Conservation (phyloP, 2,888 invertebrate species). For the Rhogogaster chlorosoma region DNA sequence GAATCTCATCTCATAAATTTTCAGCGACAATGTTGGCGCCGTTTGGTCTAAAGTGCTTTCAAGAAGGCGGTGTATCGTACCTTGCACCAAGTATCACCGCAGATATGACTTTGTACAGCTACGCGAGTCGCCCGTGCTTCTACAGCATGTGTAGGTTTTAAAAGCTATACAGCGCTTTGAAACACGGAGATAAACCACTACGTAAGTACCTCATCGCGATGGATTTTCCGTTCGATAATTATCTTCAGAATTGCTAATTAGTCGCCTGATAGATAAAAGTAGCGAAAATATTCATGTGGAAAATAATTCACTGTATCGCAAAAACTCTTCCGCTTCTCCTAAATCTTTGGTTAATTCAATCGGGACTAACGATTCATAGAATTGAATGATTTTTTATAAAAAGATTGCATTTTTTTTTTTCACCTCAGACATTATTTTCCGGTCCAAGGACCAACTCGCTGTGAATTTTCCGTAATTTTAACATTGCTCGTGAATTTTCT, state of each 20-base stretch:
- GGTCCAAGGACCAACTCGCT: background rate
- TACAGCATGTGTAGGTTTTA: background rate
- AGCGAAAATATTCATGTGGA: background rate
- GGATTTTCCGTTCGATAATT: background rate
- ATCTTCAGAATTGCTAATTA: background rate
- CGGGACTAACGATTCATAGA: background rate
- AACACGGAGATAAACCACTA: background rate
- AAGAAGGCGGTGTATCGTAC: slow-evolving; percentile 16
- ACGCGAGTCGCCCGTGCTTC: background rate
- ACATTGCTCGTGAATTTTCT: background rate
- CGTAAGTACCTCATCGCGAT: background rate
- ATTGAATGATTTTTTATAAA: background rate
- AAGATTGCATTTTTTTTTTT: background rate
- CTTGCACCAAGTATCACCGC: slow-evolving; percentile 3
- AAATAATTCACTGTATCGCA: background rate
- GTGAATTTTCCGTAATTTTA: background rate
- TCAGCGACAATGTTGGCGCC: slow-evolving; percentile 31
- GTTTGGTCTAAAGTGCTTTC: slow-evolving; percentile 12
- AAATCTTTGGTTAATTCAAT: background rate
- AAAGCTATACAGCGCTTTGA: background rate
- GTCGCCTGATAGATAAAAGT: background rate
- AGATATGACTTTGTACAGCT: slow-evolving; percentile 2
- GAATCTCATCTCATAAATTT: slow-evolving; percentile 13
- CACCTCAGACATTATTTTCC: background rate
- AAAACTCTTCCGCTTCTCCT: background rate